Evolutionary conservation across 92 coral and sea anemone species (phyloP).

Genomic region (Umimayanthus chanpuru): DNA sequence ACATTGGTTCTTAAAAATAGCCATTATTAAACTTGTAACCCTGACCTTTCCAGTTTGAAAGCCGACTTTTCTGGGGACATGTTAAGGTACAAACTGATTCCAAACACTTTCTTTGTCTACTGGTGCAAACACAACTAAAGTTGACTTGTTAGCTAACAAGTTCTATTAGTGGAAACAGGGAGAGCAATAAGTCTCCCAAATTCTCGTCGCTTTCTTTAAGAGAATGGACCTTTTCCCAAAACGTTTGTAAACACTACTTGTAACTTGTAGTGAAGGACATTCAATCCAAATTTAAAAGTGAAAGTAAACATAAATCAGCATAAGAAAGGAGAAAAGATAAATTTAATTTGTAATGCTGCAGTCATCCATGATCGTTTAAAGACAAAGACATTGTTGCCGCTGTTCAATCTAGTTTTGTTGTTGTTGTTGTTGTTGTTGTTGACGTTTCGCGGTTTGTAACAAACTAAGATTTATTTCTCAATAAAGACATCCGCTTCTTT

Average conservation of each 20-base stretch:
- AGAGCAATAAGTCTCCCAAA: no score
- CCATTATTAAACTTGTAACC: neutral
- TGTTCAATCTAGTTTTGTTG: no score
- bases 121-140: neutral
- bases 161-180: no score
- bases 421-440: no score
- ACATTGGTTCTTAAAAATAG: neutral
- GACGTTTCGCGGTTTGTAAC: no score
- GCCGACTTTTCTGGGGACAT: neutral
- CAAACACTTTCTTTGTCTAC: neutral
- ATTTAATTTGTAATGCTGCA: neutral
- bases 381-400: no score
- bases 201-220: neutral
- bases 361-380: neutral
- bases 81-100: neutral
- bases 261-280: neutral
- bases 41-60: constrained; percentile 3
- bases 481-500: no score
- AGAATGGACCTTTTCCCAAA: neutral
- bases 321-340: neutral
- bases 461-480: no score
- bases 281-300: neutral
- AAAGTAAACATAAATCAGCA: neutral
- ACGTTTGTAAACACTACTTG: no score
- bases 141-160: neutral